Evolutionary conservation across 2,797 vertebrate species (phyloP).

Genomic region (Scolopax rusticola): DNA sequence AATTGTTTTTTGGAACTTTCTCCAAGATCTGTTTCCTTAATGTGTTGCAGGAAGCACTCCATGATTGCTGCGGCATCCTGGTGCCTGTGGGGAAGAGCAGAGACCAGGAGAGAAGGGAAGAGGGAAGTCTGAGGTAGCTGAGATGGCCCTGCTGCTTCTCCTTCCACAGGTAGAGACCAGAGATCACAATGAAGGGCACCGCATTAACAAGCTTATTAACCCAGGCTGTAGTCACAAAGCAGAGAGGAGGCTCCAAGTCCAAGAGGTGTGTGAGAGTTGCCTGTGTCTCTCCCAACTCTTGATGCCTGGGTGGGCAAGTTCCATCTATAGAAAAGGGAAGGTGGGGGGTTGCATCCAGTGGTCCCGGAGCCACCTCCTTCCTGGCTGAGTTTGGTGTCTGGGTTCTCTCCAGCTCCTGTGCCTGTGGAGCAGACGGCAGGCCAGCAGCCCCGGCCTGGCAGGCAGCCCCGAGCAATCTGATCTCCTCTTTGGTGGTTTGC

Average conservation of each 20-base stretch:
- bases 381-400: background rate
- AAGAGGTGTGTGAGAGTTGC: background rate
- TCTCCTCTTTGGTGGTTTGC: background rate
- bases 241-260: background rate
- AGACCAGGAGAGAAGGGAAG: background rate
- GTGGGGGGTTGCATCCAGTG: background rate
- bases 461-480: background rate
- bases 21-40: background rate
- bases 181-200: background rate
- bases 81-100: background rate
- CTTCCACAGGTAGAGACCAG: rapidly evolving
- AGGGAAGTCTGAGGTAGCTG: background rate
- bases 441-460: background rate
- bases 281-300: background rate
- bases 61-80: background rate
- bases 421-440: background rate
- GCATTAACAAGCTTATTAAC: no score
- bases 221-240: background rate
- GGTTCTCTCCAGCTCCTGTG: background rate
- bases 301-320: background rate
- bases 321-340: background rate
- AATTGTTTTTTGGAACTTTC: background rate
- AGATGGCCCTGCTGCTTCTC: background rate
- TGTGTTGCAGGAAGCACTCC: background rate
- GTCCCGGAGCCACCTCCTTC: background rate